Conservation (phyloP, 2,113 vertebrate species). For the Scomber japonicus region DNA sequence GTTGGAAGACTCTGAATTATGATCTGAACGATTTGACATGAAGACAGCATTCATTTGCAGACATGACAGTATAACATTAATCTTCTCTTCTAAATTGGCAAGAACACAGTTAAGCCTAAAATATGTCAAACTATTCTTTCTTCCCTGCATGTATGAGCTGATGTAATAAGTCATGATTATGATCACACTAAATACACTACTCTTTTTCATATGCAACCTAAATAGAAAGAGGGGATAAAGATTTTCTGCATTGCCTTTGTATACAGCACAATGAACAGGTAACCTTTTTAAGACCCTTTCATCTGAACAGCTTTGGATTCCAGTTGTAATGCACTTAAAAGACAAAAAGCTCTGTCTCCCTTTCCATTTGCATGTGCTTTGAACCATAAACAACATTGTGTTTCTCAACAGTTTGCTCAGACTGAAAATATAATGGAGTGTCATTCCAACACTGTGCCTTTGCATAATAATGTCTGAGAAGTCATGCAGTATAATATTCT, state of each 20-base stretch:
- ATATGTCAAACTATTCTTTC: not conserved
- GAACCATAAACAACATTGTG: constrained; percentile 67
- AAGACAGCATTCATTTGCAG: not conserved
- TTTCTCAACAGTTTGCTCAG: constrained; percentile 55
- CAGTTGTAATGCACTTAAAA: constrained; percentile 59
- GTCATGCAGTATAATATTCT: constrained; percentile 49
- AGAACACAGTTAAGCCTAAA: too few relatives aligned
- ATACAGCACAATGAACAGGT: constrained; percentile 20
- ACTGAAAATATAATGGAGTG: constrained; percentile 60
- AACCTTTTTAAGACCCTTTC: constrained; percentile 43
- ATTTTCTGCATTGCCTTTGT: constrained; percentile 8
- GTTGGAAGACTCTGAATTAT: too few relatives aligned
- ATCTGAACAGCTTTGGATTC: constrained; percentile 50
- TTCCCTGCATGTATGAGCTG: not conserved
- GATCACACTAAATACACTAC: not conserved
- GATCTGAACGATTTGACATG: too few relatives aligned
- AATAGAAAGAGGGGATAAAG: constrained; percentile 2
- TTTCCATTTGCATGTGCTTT: constrained; percentile 61
- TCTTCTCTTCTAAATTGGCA: too few relatives aligned
- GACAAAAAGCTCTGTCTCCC: constrained; percentile 49
- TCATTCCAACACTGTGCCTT: constrained; percentile 46
- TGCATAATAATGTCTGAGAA: constrained; percentile 63
- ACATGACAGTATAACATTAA: not conserved
- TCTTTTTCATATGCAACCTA: not conserved
- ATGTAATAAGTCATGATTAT: too few relatives aligned